A percentile compares a stretch with the other conserved stretches of the same genome.
Conservation (phyloP, 2,797 vertebrate genomes). For the Spondyliosoma cantharus region DNA sequence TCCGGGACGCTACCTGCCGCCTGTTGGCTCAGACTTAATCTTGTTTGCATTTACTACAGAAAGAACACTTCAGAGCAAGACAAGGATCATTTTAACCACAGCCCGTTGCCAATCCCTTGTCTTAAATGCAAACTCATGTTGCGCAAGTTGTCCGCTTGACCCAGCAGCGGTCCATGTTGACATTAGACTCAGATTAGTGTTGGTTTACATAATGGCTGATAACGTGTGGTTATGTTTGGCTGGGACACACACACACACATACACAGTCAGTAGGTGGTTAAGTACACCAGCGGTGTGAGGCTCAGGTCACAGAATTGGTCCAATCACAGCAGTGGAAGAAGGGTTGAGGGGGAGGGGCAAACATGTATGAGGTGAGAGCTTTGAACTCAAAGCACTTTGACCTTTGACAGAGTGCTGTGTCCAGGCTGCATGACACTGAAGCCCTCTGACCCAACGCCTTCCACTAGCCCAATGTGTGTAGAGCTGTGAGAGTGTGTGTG, state of each 20-base stretch:
- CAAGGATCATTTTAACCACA: slow-evolving; percentile 21
- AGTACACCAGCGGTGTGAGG: slow-evolving; percentile 58
- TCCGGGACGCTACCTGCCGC: background rate
- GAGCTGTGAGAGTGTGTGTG: slow-evolving; percentile 31
- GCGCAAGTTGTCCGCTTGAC: slow-evolving; percentile 49
- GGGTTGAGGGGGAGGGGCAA: slow-evolving; percentile 35
- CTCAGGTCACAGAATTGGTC: slow-evolving; percentile 66
- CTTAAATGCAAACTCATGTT: slow-evolving; percentile 49
- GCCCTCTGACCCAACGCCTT: slow-evolving; percentile 48
- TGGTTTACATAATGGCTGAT: slow-evolving; percentile 77
- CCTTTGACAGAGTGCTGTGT: slow-evolving; percentile 61
- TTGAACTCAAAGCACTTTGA: slow-evolving; percentile 58
- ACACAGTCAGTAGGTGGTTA: slow-evolving; percentile 44
- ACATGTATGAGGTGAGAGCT: slow-evolving; percentile 44
- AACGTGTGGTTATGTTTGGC: slow-evolving; percentile 67
- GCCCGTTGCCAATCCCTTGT: slow-evolving; percentile 17
- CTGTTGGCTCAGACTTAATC: slow-evolving; percentile 37
- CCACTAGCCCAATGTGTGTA: slow-evolving; percentile 39
- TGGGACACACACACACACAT: slow-evolving; percentile 40
- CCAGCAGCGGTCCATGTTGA: slow-evolving; percentile 66
- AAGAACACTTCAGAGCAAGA: slow-evolving; percentile 12
- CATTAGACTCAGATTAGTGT: slow-evolving; percentile 73
- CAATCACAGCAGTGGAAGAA: slow-evolving; percentile 56
- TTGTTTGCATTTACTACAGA: slow-evolving; percentile 36
- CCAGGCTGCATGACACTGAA: slow-evolving; percentile 41